phyloP scores from a whole-genome alignment of 2,888 invertebrate genomes.

The Drosophila borborema region DNA sequence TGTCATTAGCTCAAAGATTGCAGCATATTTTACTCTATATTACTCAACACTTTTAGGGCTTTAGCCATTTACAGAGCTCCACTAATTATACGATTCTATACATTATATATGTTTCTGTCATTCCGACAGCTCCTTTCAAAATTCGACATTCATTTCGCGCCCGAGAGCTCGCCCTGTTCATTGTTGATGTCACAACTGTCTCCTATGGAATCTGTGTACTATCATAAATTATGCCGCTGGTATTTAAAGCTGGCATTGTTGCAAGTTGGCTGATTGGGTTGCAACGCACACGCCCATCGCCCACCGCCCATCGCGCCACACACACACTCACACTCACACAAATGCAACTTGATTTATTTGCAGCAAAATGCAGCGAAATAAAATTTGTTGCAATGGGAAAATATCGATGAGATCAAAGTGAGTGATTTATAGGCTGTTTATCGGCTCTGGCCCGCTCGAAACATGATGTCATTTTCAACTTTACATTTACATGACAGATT shows the following conservation, averaged over 20 bases:
- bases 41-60: not conserved
- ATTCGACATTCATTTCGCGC: constrained; percentile 22
- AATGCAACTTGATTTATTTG: constrained; percentile 67
- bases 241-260: constrained; percentile 69
- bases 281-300: not conserved
- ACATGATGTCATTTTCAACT: constrained; percentile 63
- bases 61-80: not conserved
- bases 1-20: too few species aligned
- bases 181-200: constrained; percentile 70
- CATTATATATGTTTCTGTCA: constrained; percentile 3
- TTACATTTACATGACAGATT: constrained; percentile 56
- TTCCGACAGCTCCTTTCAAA: constrained; percentile 31
- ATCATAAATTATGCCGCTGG: constrained; percentile 70
- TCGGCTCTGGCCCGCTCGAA: constrained; percentile 42
- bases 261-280: constrained; percentile 26
- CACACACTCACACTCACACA: not conserved
- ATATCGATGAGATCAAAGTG: constrained; percentile 76
- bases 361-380: constrained; percentile 69
- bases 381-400: constrained; percentile 60
- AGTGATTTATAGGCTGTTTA: constrained; percentile 74
- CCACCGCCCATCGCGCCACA: not conserved
- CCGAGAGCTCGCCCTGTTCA: constrained; percentile 40
- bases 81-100: not conserved
- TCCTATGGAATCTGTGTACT: constrained; percentile 50
- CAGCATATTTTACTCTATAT: too few species aligned